These are phyloP conservation scores for Perccottus glenii DNA, from an alignment of 2,113 vertebrate species.

Conservation along the genomic window DNA sequence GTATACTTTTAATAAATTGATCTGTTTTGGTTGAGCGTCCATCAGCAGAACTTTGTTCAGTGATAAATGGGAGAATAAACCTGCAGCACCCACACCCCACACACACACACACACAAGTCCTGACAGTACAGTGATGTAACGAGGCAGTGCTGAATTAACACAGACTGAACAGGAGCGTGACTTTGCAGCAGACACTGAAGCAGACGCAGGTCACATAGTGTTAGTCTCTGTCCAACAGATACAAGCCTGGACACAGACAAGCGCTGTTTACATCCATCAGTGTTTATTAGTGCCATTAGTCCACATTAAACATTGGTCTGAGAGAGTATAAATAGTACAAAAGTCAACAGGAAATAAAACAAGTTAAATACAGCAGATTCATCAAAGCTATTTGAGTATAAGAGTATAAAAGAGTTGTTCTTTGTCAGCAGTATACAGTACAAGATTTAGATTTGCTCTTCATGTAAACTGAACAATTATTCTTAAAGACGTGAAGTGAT, in stretches of 20 bases:
- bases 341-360: too few species aligned
- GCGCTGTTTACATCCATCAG: conserved; percentile 3
- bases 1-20: too few species aligned
- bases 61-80: conserved; percentile 12
- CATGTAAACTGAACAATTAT: not conserved
- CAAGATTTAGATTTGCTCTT: not conserved
- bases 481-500: too few species aligned
- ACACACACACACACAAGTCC: too few species aligned
- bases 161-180: conserved; percentile 18
- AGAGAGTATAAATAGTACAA: not conserved
- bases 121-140: not conserved
- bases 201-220: conserved; percentile 10
- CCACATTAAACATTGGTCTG: not conserved
- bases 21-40: too few species aligned
- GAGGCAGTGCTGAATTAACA: conserved; percentile 9
- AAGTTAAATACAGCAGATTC: too few species aligned
- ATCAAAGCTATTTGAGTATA: not conserved
- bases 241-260: not conserved
- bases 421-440: not conserved
- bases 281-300: not conserved
- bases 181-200: conserved; percentile 14
- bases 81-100: too few species aligned
- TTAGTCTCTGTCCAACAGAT: conserved; percentile 18
- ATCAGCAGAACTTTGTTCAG: too few species aligned
- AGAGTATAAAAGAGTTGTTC: not conserved